These are phyloP conservation scores for Branchellion lobata DNA, from an alignment of 2,888 invertebrate genomes.

Conservation along the genomic window DNA sequence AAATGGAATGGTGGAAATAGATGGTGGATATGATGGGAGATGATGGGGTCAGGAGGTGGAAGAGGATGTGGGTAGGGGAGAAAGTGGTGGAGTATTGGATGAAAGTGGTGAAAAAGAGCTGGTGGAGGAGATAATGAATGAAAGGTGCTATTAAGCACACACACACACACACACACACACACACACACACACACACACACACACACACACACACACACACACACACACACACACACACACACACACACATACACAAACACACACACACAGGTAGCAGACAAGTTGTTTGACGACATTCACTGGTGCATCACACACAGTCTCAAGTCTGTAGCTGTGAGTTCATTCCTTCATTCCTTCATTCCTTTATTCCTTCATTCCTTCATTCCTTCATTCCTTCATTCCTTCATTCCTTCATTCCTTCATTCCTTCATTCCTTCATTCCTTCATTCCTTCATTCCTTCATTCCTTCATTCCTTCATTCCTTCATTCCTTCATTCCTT, in stretches of 20 bases:
- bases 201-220: too few relatives aligned
- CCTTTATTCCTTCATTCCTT: slow-evolving; percentile 7
- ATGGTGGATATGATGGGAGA: not conserved
- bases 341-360: slow-evolving; percentile 7
- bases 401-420: not conserved
- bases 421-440: not conserved
- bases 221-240: too few relatives aligned
- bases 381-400: not conserved
- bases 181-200: too few relatives aligned
- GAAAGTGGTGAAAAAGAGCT: not conserved
- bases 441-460: not conserved
- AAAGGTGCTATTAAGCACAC: too few relatives aligned
- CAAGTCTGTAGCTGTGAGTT: slow-evolving; percentile 79
- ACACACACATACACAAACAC: too few relatives aligned
- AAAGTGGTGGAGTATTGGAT: not conserved
- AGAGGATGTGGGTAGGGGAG: too few relatives aligned
- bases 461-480: not conserved
- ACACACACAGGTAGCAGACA: slow-evolving; percentile 76
- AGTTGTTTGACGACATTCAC: slow-evolving; percentile 77
- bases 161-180: too few relatives aligned
- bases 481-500: not conserved
- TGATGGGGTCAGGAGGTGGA: not conserved
- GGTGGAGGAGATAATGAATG: not conserved
- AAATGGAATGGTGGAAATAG: not conserved
- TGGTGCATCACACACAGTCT: slow-evolving; percentile 83